These are phyloP conservation scores for Rachycentron canadum DNA, from an alignment of 2,797 vertebrate genomes.

Conservation along the genomic window DNA sequence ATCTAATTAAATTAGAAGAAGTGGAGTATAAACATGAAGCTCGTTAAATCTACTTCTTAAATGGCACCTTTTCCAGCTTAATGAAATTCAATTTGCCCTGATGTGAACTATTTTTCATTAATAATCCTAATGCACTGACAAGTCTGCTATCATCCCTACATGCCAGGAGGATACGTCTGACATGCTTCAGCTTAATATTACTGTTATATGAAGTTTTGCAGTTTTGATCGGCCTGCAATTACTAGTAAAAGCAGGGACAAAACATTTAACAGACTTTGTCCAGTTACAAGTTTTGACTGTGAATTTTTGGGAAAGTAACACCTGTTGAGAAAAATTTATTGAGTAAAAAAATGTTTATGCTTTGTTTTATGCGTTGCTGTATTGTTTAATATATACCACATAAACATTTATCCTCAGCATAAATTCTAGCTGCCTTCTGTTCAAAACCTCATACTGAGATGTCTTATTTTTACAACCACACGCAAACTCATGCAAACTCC, in stretches of 20 bases:
- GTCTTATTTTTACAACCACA: slow-evolving; percentile 25
- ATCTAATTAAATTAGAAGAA: slow-evolving; percentile 38
- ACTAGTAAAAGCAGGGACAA: neutral
- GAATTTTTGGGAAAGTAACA: slow-evolving; percentile 34
- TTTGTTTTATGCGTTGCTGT: slow-evolving; percentile 38
- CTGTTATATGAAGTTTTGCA: slow-evolving; percentile 6
- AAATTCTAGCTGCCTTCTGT: slow-evolving; percentile 43
- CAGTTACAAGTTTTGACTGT: neutral
- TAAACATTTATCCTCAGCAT: slow-evolving; percentile 51
- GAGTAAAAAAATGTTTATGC: neutral
- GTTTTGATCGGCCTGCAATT: neutral
- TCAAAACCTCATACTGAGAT: slow-evolving; percentile 27
- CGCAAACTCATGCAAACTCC: slow-evolving; percentile 18
- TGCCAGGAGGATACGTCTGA: slow-evolving; percentile 15
- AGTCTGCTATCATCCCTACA: slow-evolving; percentile 7
- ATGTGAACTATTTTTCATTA: slow-evolving; percentile 39
- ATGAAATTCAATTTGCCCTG: slow-evolving; percentile 33
- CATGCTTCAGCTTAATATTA: slow-evolving; percentile 19
- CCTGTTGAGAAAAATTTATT: slow-evolving; percentile 15
- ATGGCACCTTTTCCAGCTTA: slow-evolving; percentile 36
- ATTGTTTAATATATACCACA: slow-evolving; percentile 38
- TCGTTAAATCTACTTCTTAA: slow-evolving; percentile 27
- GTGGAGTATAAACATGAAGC: slow-evolving; percentile 31
- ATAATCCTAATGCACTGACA: slow-evolving; percentile 29
- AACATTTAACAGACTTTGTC: neutral